Evolutionary conservation across 2,113 vertebrate genomes (phyloP).

Genomic region (Albula goreensis): DNA sequence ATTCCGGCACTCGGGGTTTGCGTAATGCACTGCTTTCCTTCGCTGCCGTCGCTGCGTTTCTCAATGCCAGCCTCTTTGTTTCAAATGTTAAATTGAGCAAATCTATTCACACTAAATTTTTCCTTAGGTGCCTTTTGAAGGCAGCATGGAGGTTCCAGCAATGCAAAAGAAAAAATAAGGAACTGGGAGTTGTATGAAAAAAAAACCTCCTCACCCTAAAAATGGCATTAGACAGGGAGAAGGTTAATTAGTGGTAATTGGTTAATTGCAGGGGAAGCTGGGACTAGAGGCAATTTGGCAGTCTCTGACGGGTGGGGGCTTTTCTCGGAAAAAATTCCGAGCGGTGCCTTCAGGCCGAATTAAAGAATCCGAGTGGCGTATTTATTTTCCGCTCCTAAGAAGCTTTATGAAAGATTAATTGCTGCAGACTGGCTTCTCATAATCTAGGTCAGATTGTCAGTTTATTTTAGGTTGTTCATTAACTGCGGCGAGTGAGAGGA

Average conservation of each 20-base stretch:
- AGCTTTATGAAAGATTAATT: constrained; percentile 58
- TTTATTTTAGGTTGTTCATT: constrained; percentile 51
- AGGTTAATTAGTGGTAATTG: constrained; percentile 60
- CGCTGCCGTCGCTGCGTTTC: neutral
- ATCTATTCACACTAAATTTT: neutral
- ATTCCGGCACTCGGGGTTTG: constrained; percentile 40
- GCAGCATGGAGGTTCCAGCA: too few species aligned
- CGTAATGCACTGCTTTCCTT: constrained; percentile 51
- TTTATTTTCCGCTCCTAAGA: constrained; percentile 48
- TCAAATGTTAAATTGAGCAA: neutral
- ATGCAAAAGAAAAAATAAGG: constrained; percentile 9
- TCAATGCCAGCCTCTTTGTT: neutral
- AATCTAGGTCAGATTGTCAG: constrained; percentile 52
- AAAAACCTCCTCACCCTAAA: constrained; percentile 16
- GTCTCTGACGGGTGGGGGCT: constrained; percentile 30
- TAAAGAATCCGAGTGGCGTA: constrained; percentile 38
- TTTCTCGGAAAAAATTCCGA: neutral
- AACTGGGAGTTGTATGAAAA: constrained; percentile 3
- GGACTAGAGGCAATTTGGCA: constrained; percentile 46
- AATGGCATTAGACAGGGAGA: constrained; percentile 36
- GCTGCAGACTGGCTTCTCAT: constrained; percentile 37
- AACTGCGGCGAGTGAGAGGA: constrained; percentile 24
- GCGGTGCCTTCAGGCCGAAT: constrained; percentile 22
- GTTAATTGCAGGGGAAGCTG: constrained; percentile 53
- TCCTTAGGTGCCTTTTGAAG: neutral